Percentiles rank a stretch among this genome's conserved stretches.
Evolutionary conservation across 2,888 invertebrate genomes (phyloP).

Genomic region (Acanthosepion lycidas): DNA sequence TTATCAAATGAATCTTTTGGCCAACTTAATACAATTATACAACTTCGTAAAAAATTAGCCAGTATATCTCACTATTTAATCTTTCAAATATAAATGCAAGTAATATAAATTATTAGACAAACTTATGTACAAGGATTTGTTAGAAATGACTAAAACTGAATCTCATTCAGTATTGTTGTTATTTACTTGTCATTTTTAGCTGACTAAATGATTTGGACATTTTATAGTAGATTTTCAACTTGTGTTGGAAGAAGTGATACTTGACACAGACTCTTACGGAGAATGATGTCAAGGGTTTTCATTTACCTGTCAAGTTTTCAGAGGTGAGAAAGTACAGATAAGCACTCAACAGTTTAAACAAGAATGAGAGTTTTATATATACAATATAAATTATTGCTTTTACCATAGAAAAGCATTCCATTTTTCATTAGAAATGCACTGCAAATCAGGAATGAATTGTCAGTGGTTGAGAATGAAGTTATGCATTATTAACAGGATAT

Average conservation of each 20-base stretch:
- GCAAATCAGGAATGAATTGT: too few relatives aligned
- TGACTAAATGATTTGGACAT: not conserved
- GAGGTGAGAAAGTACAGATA: not conserved
- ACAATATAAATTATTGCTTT: too few relatives aligned
- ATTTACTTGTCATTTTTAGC: not conserved
- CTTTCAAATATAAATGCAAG: too few relatives aligned
- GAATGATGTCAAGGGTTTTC: not conserved
- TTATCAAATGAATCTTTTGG: too few relatives aligned
- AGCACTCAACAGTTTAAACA: not conserved
- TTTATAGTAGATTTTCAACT: not conserved
- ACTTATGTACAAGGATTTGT: not conserved
- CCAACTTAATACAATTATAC: too few relatives aligned
- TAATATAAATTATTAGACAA: too few relatives aligned
- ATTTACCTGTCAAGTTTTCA: not conserved
- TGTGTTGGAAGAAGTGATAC: not conserved
- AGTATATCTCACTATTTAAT: too few relatives aligned
- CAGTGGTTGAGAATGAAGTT: too few relatives aligned
- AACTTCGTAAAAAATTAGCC: too few relatives aligned
- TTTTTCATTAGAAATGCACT: too few relatives aligned
- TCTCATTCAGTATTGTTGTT: not conserved
- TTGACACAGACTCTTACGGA: not conserved
- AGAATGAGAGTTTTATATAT: not conserved
- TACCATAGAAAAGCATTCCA: too few relatives aligned
- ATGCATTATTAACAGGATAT: too few relatives aligned
- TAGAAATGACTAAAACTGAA: not conserved